Percentiles rank a stretch among this genome's conserved stretches.
Evolutionary conservation across 2,113 vertebrate species (phyloP).

Genomic region (Sprattus sprattus): DNA sequence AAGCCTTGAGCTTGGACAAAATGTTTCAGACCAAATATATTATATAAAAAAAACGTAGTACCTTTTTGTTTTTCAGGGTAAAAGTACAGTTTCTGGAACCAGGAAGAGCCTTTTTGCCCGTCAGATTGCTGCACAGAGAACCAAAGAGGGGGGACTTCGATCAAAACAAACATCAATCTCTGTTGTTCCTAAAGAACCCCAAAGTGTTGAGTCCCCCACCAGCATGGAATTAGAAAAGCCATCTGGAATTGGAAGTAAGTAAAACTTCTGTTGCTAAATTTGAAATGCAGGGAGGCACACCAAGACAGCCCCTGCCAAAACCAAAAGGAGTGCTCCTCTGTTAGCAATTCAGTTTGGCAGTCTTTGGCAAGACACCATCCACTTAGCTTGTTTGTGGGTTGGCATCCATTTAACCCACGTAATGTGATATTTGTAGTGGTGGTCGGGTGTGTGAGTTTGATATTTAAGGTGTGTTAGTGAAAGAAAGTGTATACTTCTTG

Average conservation of each 20-base stretch:
- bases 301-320: not conserved
- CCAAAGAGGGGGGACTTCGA: constrained; percentile 57
- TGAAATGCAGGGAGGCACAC: not conserved
- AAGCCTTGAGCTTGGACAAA: not conserved
- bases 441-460: not conserved
- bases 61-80: constrained; percentile 33
- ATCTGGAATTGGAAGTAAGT: not conserved
- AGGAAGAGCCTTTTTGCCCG: constrained; percentile 92
- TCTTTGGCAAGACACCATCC: not conserved
- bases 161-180: constrained; percentile 30
- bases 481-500: not conserved
- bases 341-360: not conserved
- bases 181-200: not conserved
- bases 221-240: not conserved
- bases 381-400: not conserved
- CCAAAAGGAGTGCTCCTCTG: not conserved
- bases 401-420: not conserved
- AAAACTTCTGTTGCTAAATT: not conserved
- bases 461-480: not conserved
- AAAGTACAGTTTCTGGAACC: constrained; percentile 54
- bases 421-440: not conserved
- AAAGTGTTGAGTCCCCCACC: not conserved
- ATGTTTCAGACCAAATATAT: not conserved
- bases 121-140: constrained; percentile 84
- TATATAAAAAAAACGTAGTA: not conserved